Evolutionary conservation across 2,888 invertebrate genomes (phyloP), one percentile per base, ranked within the genome.

Genomic region (Sinodicranocentrus sp.): DNA sequence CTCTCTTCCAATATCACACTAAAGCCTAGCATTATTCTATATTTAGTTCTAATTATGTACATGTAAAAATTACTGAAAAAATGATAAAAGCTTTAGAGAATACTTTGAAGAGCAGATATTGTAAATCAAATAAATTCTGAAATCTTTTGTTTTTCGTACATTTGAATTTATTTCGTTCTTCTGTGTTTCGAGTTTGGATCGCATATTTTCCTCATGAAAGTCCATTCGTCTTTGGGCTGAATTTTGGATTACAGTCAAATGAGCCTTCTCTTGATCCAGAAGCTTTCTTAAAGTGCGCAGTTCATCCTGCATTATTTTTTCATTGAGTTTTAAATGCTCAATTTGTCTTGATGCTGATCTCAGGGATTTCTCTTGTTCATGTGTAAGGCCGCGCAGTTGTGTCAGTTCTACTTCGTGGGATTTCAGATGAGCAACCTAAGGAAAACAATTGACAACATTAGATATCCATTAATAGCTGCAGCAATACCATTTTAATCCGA

Each of bases 351-450:
- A 91, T 52, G 94, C 91, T 0, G 92, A 90, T 86, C 93, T 91
- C 2, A 94, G 68, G 19, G 89, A 89, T 85, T 89, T 91, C 89
- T 94, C 93, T 87, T 94, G 93, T 82, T 94, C 93, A 0, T 92
- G 90, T 0, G 92, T 92, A 17, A 93, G 88, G 0, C 93, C 93
- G 68, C 93, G 90, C 5, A 94, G 90, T 86, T 93, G 92, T 75
- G 91, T 91, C 21, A 93, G 91, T 90, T 94, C 93, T 0, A 91
- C 91, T 90, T 93, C 92, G 89, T 92, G 92, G 2, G 92, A 90
- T 89, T 92, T 92, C 87, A 93, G 90, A 86, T 92, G 91, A 86
- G 92, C 91, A 59, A 93, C 90, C 92, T 92, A 84, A 48, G 15
- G 15, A 48, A 48, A 48, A 48, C n/a, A 10, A 48, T 3, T 48